These are phyloP conservation scores for Drosophila yooni DNA, from an alignment of 2,888 invertebrate species.

Conservation along the genomic window DNA sequence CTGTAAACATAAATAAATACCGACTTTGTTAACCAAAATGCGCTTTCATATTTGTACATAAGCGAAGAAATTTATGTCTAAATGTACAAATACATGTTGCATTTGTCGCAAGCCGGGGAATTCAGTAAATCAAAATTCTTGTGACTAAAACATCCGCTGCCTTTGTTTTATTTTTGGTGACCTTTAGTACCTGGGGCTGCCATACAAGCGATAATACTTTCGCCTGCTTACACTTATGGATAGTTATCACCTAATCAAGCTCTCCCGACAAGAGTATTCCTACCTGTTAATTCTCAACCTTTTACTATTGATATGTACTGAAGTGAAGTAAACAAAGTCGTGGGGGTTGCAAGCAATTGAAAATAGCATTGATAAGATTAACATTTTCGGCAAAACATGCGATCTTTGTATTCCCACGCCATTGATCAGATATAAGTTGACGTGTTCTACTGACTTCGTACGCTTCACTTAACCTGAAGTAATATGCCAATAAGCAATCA, in stretches of 20 bases:
- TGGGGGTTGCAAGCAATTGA: neutral
- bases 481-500: conserved; percentile 17
- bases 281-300: conserved; percentile 22
- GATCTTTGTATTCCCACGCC: conserved; percentile 32
- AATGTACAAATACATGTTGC: neutral
- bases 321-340: neutral
- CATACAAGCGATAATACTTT: neutral
- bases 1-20: neutral
- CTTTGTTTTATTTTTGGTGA: neutral
- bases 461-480: conserved; percentile 9
- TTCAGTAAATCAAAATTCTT: neutral
- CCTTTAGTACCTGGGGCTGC: neutral
- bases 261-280: neutral
- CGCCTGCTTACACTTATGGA: neutral
- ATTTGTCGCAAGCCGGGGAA: neutral
- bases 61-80: neutral
- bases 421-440: conserved; percentile 22
- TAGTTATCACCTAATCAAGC: neutral
- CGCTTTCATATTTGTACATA: neutral
- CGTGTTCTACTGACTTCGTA: neutral
- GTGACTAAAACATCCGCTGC: neutral
- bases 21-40: neutral
- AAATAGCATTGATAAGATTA: conserved; percentile 26
- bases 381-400: neutral
- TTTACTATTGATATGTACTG: conserved; percentile 1